phyloP scores from a whole-genome alignment of 1,140 invertebrate genomes.

The Maniola jurtina region DNA sequence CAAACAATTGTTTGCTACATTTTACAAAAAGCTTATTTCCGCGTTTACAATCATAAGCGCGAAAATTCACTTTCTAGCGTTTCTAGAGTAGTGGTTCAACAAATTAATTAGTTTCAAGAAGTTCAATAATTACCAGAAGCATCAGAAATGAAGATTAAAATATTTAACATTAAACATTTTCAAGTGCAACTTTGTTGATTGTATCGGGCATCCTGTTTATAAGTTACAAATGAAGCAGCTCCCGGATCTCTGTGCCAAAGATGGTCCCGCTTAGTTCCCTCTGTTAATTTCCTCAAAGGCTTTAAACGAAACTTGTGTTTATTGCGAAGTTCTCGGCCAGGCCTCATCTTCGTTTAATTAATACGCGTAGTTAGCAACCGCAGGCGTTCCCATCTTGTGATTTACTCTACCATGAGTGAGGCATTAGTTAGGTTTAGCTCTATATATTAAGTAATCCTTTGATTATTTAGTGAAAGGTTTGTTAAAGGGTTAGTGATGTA shows the following conservation, averaged over 20 bases:
- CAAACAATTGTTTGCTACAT: no score
- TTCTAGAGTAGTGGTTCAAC: no score
- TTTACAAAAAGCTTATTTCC: no score
- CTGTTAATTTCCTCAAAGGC: conserved; percentile 42
- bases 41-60: no score
- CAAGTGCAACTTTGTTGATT: background rate
- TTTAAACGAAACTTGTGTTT: conserved; percentile 47
- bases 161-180: background rate
- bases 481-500: no score
- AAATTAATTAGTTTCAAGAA: no score
- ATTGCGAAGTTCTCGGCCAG: conserved; percentile 41
- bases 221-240: conserved; percentile 1
- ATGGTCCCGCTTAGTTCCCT: background rate
- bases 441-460: conserved; percentile 3
- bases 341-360: conserved; percentile 37
- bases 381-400: conserved; percentile 26
- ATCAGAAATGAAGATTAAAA: background rate
- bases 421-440: conserved; percentile 12
- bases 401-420: conserved; percentile 22
- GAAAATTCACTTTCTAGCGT: no score
- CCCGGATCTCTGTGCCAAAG: background rate
- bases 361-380: conserved; percentile 35
- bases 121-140: no score
- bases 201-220: conserved; percentile 11
- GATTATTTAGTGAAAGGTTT: no score